Evolutionary conservation across 2,888 invertebrate genomes (phyloP).

Genomic region (Leptogaster cylindrica): DNA sequence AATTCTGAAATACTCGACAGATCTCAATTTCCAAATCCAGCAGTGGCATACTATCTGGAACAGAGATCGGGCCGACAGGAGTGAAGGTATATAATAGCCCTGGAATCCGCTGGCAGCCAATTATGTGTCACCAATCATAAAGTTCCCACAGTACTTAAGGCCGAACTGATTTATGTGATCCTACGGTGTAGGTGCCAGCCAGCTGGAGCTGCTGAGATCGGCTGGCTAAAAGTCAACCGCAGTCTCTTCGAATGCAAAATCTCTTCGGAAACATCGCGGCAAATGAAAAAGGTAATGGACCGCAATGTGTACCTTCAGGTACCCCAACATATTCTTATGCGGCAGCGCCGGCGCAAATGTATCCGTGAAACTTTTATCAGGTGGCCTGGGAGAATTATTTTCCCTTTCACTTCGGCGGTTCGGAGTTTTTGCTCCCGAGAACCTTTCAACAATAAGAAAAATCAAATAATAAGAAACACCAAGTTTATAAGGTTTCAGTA

Average conservation of each 20-base stretch:
- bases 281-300: conserved; percentile 28
- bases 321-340: not conserved
- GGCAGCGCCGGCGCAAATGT: conserved; percentile 18
- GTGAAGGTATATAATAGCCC: conserved; percentile 39
- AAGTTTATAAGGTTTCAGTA: too few relatives aligned
- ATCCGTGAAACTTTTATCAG: conserved; percentile 36
- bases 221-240: too few relatives aligned
- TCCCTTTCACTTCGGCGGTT: conserved; percentile 36
- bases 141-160: conserved; percentile 52
- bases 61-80: conserved; percentile 15
- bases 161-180: conserved; percentile 39
- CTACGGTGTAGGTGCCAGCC: conserved; percentile 31
- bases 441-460: conserved; percentile 5
- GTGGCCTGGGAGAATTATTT: conserved; percentile 41
- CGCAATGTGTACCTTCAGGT: not conserved
- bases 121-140: conserved; percentile 53
- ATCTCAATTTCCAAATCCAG: conserved; percentile 39
- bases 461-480: conserved; percentile 16
- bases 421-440: conserved; percentile 4
- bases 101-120: conserved; percentile 50
- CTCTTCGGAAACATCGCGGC: conserved; percentile 24
- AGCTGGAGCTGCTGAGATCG: not conserved
- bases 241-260: conserved; percentile 34
- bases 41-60: conserved; percentile 9
- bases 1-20: conserved; percentile 36